Evolutionary conservation across 2,797 vertebrate genomes (phyloP).

Genomic region (Xiphophorus birchmanni): DNA sequence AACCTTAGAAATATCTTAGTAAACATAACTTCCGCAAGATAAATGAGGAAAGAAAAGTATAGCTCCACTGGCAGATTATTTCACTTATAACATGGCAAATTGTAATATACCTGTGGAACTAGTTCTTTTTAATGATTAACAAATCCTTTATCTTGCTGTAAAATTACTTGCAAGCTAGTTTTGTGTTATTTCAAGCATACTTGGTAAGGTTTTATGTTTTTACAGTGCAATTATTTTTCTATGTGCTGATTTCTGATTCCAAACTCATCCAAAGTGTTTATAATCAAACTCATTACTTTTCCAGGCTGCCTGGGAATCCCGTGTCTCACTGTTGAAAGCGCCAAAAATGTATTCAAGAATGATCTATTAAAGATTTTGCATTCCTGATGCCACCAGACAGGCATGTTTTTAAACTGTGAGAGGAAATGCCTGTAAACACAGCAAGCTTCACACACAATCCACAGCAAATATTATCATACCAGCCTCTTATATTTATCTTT

Average conservation of each 20-base stretch:
- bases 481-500: constrained; percentile 30
- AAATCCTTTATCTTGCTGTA: too few relatives aligned
- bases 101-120: too few relatives aligned
- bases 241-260: not conserved
- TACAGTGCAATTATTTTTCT: not conserved
- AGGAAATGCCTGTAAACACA: constrained; percentile 13
- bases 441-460: not conserved
- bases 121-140: too few relatives aligned
- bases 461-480: constrained; percentile 17
- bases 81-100: too few relatives aligned
- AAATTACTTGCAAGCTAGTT: too few relatives aligned
- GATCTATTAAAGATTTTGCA: not conserved
- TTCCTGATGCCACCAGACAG: not conserved
- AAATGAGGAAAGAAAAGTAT: too few relatives aligned
- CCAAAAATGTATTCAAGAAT: not conserved
- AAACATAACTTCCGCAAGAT: too few relatives aligned
- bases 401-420: not conserved
- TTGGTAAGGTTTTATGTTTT: too few relatives aligned
- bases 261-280: not conserved
- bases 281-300: not conserved
- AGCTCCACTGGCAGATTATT: too few relatives aligned
- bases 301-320: not conserved
- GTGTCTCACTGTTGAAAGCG: not conserved
- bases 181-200: too few relatives aligned
- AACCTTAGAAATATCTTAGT: too few relatives aligned